Evolutionary conservation across 2,113 vertebrate species (phyloP).

Genomic region (Felis catus): DNA sequence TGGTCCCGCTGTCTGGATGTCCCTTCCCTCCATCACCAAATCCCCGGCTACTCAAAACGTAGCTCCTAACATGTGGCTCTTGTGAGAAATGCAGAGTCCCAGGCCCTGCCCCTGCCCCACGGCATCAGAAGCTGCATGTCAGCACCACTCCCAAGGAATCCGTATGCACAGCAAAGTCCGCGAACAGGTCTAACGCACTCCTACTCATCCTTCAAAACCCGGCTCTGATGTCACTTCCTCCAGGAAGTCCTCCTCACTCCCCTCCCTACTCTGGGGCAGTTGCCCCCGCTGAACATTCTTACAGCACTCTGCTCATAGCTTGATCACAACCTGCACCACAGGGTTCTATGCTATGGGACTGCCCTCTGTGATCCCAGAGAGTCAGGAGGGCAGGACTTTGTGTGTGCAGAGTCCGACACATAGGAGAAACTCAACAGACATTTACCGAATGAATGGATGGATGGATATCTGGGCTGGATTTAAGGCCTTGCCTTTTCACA

Average conservation of each 20-base stretch:
- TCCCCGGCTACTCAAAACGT: neutral
- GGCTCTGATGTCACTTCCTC: neutral
- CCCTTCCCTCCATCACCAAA: neutral
- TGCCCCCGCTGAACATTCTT: neutral
- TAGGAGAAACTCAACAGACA: neutral
- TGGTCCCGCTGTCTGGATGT: neutral
- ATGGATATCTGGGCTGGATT: neutral
- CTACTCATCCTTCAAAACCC: neutral
- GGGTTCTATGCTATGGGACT: neutral
- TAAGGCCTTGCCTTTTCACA: neutral
- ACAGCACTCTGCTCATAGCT: neutral
- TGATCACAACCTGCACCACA: fast-evolving
- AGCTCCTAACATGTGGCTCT: neutral
- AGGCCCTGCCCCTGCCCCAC: neutral
- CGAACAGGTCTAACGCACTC: neutral
- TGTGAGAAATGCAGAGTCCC: neutral
- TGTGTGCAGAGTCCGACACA: neutral
- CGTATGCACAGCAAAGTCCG: neutral
- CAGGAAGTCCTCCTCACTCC: neutral
- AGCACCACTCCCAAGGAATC: fast-evolving
- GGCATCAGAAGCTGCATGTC: neutral
- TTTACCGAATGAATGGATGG: neutral
- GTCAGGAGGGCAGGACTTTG: neutral
- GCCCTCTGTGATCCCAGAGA: neutral
- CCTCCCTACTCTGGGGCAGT: fast-evolving